Conservation (phyloP, 2,797 vertebrate genomes). For the Periophthalmus magnuspinnatus region DNA sequence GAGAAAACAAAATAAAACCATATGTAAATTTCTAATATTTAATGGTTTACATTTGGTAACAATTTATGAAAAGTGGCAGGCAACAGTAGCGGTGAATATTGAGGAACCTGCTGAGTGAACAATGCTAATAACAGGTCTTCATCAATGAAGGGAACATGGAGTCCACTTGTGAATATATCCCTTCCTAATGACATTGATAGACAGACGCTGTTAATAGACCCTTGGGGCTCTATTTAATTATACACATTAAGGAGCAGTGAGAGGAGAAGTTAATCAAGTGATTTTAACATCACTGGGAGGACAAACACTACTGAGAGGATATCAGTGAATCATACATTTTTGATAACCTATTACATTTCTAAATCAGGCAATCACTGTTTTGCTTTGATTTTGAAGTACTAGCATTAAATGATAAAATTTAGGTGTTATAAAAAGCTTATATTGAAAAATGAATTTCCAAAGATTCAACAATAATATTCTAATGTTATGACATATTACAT, state of each 20-base stretch:
- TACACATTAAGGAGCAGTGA: conserved; percentile 8
- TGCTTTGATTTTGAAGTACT: background rate
- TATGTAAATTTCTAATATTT: background rate
- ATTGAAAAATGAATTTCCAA: background rate
- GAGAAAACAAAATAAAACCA: background rate
- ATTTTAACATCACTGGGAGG: conserved; percentile 5
- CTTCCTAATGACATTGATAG: conserved; percentile 11
- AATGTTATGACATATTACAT: background rate
- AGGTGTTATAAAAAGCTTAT: background rate
- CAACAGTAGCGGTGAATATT: conserved; percentile 8
- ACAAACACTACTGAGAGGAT: background rate
- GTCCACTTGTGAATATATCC: conserved; percentile 13
- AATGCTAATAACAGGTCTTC: conserved; percentile 5
- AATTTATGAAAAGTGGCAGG: background rate
- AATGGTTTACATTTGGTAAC: background rate
- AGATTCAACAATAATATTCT: background rate
- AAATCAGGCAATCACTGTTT: background rate
- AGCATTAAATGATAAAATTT: background rate
- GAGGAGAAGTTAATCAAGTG: conserved; percentile 5
- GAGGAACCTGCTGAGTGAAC: conserved; percentile 11
- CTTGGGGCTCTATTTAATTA: conserved; percentile 12
- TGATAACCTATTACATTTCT: background rate
- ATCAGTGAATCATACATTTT: conserved; percentile 6
- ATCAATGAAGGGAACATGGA: conserved; percentile 10
- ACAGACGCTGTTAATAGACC: background rate